Evolutionary conservation across 2,888 invertebrate genomes (phyloP), one percentile per base, ranked within the genome.

Genomic region (Himalopsyche anomala): DNA sequence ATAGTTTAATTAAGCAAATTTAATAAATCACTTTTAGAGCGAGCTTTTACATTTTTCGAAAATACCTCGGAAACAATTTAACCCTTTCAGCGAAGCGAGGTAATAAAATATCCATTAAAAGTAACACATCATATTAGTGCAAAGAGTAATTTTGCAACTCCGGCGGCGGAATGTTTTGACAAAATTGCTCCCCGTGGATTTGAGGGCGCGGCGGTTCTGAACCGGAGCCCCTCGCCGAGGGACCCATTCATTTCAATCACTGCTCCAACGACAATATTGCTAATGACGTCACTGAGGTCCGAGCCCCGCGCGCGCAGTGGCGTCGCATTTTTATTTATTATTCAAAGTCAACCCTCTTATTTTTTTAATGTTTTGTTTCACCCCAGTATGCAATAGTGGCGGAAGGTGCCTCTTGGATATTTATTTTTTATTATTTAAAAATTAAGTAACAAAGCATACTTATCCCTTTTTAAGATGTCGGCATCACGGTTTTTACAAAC

Each of bases 181-280:
- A 62, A 62, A 62, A 62, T 62, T 19, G n/a, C 62, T 19, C 62
- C 62, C 62, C 62, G 62, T 28, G 19, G 62, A 62, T 62, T 62
- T 62, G 62, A 51, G 62, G 62, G 62, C 28, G 62, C 54, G 80
- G 12, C 84, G 55, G 80, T 55, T 36, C 19, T 69, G 83, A 62
- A 38, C 40, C 40, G 42, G 42, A 11, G 80, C 56, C 86, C 83
- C 83, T 38, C 56, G 83, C 83, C 69, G 38, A 28, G 86, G 87
- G 87, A 87, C 83, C 81, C 85, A 87, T 87, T 87, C 85, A 84
- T 86, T 85, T 88, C 81, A 83, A 86, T 85, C 84, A 85, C 82
- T 84, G 81, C 40, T 55, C 86, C 56, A 54, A 69, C 51, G 42
- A 56, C 62, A 38, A 42, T 42, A 51, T 54, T 81, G 81, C 84